Conservation (phyloP, 2,113 vertebrate species). For the Upupa epops region DNA sequence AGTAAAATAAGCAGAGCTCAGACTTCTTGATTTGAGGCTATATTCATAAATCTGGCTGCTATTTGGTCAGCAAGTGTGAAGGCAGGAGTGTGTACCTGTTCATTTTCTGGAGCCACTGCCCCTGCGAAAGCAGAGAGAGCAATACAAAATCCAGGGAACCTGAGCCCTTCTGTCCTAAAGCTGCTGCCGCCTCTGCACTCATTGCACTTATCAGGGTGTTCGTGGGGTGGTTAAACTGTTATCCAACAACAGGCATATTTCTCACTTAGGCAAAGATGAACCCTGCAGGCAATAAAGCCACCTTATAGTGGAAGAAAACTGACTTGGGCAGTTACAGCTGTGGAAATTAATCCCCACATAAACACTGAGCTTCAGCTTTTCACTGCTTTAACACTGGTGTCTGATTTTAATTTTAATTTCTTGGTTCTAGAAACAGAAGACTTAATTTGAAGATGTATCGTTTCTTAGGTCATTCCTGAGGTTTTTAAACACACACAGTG, state of each 20-base stretch:
- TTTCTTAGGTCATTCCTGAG: neutral
- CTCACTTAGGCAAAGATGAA: neutral
- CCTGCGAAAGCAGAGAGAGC: too few relatives aligned
- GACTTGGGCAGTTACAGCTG: neutral
- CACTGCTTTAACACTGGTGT: neutral
- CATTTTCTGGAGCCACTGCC: neutral
- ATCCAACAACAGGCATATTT: neutral
- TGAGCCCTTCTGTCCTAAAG: neutral
- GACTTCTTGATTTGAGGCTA: neutral
- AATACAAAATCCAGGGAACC: neutral
- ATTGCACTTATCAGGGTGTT: neutral
- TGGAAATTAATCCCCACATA: neutral
- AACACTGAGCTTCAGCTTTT: neutral
- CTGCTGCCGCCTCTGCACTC: neutral
- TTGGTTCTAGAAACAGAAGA: conserved; percentile 36
- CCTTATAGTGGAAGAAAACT: neutral
- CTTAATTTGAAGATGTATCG: too few relatives aligned
- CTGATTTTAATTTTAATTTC: conserved; percentile 10
- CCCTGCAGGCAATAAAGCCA: neutral
- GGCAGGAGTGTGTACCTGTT: neutral
- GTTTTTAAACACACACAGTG: neutral
- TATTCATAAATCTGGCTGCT: neutral
- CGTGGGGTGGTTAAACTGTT: neutral
- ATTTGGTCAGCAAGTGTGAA: neutral
- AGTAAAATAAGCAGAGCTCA: neutral